Base-by-base conservation (phyloP, 2,113 vertebrate species). In the Rynchops niger region DNA sequence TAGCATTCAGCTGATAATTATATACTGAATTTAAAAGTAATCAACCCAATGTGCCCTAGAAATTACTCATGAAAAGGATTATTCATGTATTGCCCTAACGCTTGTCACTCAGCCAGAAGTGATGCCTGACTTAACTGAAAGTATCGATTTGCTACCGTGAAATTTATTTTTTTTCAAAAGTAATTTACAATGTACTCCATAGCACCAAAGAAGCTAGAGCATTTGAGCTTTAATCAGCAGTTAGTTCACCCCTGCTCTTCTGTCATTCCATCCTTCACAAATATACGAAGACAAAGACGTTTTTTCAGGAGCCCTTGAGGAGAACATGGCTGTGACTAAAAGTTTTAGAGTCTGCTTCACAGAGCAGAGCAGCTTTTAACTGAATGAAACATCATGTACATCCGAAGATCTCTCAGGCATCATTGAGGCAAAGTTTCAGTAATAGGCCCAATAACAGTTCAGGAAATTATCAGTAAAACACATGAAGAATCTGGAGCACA, bases 101-200 rank as follows among this genome's bases (percentile, higher is more conserved):
- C 42, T 63, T 88, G 82, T 63, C 93, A 88, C 55, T 96, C 93
- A 92, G 52, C 3, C 79, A 95, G 70, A 56, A 96, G 27, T 26
- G 62, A 94, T 42, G 83, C 38, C 72, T 86, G 83, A 67, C 86
- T 94, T 92, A 73, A 86, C 43, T 88, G 56, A 76, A 96, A 84
- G 52, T 90, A 92, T 79, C 3, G n/a, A 97, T 94, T 90, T 84
- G 15, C 36, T 83, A 84, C 34, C 38, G 50, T 89, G 66, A 92
- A 94, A 86, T 89, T 55, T 85, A 63, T 9, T 61, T 73, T 87
- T 45, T 84, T 82, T 61, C 12, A 38, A 6, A 87, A 94, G 34
- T 45, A 7, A 66, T 70, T 93, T 86, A 62, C 38, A 55, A 50
- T 19, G 4, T 32, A 76, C 91, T 85, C 50, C 23, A 36, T 30